phyloP scores from a whole-genome alignment of 2,113 vertebrate species.

The Elachura formosa region DNA sequence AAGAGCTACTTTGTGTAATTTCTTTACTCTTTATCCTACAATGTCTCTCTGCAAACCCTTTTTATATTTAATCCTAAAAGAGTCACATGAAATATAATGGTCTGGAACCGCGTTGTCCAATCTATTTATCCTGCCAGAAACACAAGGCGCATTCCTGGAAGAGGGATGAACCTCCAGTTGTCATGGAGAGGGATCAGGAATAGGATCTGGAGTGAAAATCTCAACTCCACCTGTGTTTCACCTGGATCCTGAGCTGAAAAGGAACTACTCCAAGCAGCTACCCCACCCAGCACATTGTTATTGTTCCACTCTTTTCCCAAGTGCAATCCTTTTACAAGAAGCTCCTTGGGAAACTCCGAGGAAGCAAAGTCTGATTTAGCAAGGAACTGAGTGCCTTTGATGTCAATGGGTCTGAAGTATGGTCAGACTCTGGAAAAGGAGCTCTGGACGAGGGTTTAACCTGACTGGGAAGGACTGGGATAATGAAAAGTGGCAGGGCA shows the following conservation, averaged over 20 bases:
- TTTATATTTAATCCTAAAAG: neutral
- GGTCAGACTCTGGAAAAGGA: neutral
- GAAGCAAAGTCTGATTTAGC: neutral
- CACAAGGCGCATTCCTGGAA: accelerated
- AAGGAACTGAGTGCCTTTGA: neutral
- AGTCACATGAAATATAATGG: accelerated
- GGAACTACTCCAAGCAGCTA: neutral
- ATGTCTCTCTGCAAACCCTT: neutral
- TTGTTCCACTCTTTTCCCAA: neutral
- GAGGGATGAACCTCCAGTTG: neutral
- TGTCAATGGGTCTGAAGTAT: neutral
- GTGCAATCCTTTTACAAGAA: neutral
- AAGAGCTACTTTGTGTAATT: neutral
- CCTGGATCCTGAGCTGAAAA: neutral
- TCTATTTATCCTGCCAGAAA: neutral
- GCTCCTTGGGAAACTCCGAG: neutral
- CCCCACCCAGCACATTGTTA: neutral
- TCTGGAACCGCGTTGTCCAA: neutral
- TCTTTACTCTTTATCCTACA: neutral
- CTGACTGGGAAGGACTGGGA: neutral
- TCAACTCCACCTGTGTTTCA: neutral
- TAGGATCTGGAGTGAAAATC: neutral
- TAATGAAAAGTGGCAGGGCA: neutral
- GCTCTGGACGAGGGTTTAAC: neutral
- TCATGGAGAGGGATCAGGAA: neutral